phyloP scores from a whole-genome alignment of 2,888 invertebrate species.

The Apomyelois bistriatella region DNA sequence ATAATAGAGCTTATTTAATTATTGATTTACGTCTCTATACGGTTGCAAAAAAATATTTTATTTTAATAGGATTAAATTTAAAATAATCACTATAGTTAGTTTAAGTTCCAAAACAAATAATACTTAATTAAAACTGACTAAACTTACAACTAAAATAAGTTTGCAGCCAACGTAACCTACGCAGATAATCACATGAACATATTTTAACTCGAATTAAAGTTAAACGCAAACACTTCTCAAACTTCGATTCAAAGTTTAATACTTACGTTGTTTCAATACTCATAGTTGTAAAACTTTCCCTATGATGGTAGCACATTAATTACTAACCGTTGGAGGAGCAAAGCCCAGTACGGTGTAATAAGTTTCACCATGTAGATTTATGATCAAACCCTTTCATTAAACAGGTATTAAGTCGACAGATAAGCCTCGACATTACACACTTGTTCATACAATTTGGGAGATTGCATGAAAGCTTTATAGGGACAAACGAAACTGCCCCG shows the following conservation, averaged over 20 bases:
- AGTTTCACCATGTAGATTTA: conserved; percentile 76
- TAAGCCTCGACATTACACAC: conserved; percentile 68
- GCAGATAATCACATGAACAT: conserved; percentile 32
- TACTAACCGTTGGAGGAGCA: conserved; percentile 56
- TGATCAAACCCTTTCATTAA: conserved; percentile 78
- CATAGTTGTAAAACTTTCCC: conserved; percentile 69
- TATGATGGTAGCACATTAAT: conserved; percentile 74
- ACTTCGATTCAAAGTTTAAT: conserved; percentile 66
- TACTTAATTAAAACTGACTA: background rate
- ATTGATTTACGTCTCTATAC: no score
- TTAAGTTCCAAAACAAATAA: no score
- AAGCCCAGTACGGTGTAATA: conserved; percentile 70
- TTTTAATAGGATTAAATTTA: no score
- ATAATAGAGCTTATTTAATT: no score
- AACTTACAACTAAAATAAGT: background rate
- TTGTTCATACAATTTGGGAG: conserved; percentile 66
- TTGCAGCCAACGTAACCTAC: background rate
- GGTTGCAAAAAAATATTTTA: no score
- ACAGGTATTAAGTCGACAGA: conserved; percentile 76
- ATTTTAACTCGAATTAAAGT: conserved; percentile 67
- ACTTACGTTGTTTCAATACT: conserved; percentile 71
- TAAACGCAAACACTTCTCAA: conserved; percentile 60
- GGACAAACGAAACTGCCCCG: conserved; percentile 55
- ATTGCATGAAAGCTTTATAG: conserved; percentile 60
- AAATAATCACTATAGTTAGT: no score